Evolutionary conservation across 2,113 vertebrate genomes (phyloP), one percentile per base, ranked within the genome.

Genomic region (Falco punctatus): DNA sequence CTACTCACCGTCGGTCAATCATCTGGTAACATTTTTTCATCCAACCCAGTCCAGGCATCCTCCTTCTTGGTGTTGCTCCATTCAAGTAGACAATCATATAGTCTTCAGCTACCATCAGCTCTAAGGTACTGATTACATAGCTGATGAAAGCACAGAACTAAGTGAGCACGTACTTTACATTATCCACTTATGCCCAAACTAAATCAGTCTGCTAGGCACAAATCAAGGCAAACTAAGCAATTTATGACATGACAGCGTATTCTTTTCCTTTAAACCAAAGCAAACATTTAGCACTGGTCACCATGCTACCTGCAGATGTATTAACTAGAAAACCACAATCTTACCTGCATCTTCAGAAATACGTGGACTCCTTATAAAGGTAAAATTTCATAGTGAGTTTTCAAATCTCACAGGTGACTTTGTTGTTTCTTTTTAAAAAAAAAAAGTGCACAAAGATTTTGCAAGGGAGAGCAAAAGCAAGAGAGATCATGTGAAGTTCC

Each of bases 11-110:
- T 84, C 99, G 98, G 91, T 99, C 99, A 96, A 99, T 99, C 99
- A 99, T 99, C 93, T 99, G 99, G 78, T 99, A 99, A 97, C 99
- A 99, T 85, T 98, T 99, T 96, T 99, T 99, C 98, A 99, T 98
- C 99, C 99, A 99, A 42, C 98, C 98, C 42, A 99, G 97, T 18
- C 99, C 99, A 6, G 99, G 99, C 99, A 99, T 99, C 66, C 98
- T 99, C 90, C 99, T 98, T 81, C 98, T 99, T 67, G 99, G 99
- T 21, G 99, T 99, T 71, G 99, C 99, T 28, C 99, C 99, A 79
- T 99, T 99, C 97, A 99, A 97, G 94, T 99, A 99, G 69, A 99
- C 98, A 81, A 99, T 99, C 99, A 99, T 99, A 84, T 99, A 99
- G 92, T 99, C 99, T 89, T 99, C 99, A 66, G 99, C 99, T 51